These are phyloP conservation scores for Halesus radiatus DNA, from an alignment of 1,140 invertebrate species.

Conservation along the genomic window DNA sequence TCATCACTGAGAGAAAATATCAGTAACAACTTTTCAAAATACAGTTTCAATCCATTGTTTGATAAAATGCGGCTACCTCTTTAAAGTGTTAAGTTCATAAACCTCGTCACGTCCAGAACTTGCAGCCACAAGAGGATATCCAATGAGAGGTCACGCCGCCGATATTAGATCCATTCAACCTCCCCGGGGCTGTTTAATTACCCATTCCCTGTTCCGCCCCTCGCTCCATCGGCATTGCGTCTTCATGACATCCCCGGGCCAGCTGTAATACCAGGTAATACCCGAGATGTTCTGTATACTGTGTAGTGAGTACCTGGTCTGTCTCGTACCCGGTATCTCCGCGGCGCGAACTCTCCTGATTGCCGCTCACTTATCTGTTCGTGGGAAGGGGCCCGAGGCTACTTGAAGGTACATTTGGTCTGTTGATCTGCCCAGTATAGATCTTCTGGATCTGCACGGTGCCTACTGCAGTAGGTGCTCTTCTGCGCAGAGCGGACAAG, in stretches of 20 bases:
- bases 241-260: constrained; percentile 1
- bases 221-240: background rate
- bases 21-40: too few species aligned
- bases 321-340: background rate
- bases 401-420: background rate
- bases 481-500: background rate
- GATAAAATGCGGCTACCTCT: too few species aligned
- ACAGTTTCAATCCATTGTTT: too few species aligned
- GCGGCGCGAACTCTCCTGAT: background rate
- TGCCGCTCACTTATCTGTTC: background rate
- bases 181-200: constrained; percentile 27
- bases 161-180: background rate
- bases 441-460: too few species aligned
- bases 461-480: background rate
- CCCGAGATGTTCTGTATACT: too few species aligned
- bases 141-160: constrained; percentile 14
- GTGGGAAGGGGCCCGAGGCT: background rate
- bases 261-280: too few species aligned
- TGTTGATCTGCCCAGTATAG: background rate
- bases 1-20: too few species aligned
- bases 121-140: background rate
- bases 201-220: constrained; percentile 11
- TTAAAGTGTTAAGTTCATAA: too few species aligned
- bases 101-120: background rate
- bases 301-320: too few species aligned